Evolutionary conservation across 2,888 invertebrate species (phyloP).

Genomic region (Drosophila vallismaia): DNA sequence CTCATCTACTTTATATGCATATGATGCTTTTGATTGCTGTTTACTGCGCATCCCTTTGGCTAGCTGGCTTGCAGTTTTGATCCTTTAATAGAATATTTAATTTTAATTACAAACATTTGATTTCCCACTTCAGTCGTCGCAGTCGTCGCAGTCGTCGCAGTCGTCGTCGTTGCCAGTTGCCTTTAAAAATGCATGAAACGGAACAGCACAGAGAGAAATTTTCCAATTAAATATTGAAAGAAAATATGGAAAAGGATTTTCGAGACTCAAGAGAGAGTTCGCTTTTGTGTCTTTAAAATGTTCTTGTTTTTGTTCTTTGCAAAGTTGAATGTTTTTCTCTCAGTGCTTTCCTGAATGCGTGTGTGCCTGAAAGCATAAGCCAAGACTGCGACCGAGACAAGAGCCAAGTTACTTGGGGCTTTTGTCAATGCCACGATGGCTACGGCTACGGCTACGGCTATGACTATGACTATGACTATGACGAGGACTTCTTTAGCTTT

Average conservation of each 20-base stretch:
- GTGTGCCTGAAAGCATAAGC: constrained; percentile 67
- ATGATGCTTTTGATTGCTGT: constrained; percentile 72
- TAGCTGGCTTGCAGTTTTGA: constrained; percentile 73
- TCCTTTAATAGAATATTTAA: constrained; percentile 79
- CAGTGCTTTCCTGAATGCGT: constrained; percentile 50
- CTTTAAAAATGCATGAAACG: constrained; percentile 70
- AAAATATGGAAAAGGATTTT: no score
- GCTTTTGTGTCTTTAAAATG: no score
- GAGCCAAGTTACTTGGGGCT: constrained; percentile 54
- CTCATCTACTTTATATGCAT: constrained; percentile 44
- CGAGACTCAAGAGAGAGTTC: no score
- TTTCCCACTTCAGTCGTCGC: constrained; percentile 75
- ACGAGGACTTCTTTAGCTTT: constrained; percentile 15
- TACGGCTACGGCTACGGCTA: constrained; percentile 3
- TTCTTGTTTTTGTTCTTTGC: no score
- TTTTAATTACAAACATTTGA: constrained; percentile 80
- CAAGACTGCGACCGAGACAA: constrained; percentile 42
- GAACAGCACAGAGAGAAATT: constrained; percentile 27
- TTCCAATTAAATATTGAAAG: no score
- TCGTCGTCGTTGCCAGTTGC: constrained; percentile 22
- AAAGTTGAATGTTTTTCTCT: not conserved
- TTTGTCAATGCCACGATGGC: constrained; percentile 54
- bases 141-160: constrained; percentile 49
- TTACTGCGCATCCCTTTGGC: constrained; percentile 66
- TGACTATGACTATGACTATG: constrained; percentile 10